Conservation (phyloP, 2,797 vertebrate species). For the Acomys russatus region DNA sequence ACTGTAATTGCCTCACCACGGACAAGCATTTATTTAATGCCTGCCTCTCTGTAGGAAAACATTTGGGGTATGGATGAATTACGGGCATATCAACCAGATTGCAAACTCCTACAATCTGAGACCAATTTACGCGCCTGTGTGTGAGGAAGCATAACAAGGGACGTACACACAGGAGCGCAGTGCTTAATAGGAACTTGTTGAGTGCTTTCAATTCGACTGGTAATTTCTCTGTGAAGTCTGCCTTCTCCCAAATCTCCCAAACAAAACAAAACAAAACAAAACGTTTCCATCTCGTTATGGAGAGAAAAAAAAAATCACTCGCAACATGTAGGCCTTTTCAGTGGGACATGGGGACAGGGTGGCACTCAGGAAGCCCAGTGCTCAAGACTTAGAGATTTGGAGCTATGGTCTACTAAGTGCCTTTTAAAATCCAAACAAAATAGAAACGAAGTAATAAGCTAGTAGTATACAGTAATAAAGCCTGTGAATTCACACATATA, state of each 20-base stretch:
- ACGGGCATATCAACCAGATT: conserved; percentile 67
- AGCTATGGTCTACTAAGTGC: neutral
- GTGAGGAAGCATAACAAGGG: conserved; percentile 53
- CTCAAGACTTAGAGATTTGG: neutral
- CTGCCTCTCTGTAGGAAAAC: conserved; percentile 71
- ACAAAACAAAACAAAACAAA: conserved; percentile 68
- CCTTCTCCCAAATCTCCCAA: conserved; percentile 59
- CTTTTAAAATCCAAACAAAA: conserved; percentile 1
- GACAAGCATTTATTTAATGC: conserved; percentile 68
- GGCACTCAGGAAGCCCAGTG: neutral
- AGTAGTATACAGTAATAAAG: neutral
- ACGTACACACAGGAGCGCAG: neutral
- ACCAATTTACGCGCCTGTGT: conserved; percentile 60
- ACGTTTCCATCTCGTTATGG: conserved; percentile 28
- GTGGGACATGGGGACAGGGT: neutral
- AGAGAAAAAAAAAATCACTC: neutral
- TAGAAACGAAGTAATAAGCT: neutral
- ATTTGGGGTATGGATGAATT: conserved; percentile 70
- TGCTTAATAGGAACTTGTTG: conserved; percentile 70
- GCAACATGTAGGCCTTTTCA: neutral
- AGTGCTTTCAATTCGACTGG: conserved; percentile 57
- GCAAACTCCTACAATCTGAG: conserved; percentile 64
- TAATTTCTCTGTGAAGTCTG: conserved; percentile 57
- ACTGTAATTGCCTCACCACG: conserved; percentile 45
- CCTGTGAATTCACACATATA: neutral